phyloP scores from a whole-genome alignment of 2,888 invertebrate species.

The Dicycla oo region DNA sequence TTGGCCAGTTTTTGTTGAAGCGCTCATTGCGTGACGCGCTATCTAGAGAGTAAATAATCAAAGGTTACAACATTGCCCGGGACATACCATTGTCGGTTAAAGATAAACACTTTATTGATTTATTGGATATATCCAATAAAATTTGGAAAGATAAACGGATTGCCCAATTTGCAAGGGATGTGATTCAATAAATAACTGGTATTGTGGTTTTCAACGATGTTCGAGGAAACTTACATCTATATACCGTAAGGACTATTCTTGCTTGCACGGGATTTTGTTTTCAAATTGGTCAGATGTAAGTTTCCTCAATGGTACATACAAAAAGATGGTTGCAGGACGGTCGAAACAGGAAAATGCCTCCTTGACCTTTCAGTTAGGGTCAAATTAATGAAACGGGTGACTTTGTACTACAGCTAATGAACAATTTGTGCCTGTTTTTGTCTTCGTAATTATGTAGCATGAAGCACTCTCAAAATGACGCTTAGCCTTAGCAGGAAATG shows the following conservation, averaged over 20 bases:
- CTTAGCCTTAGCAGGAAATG: background rate
- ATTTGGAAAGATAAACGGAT: constrained; percentile 33
- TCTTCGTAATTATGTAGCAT: constrained; percentile 32
- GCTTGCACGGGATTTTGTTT: no score
- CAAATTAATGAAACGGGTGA: constrained; percentile 24
- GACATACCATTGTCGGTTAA: no score
- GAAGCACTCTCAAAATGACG: background rate
- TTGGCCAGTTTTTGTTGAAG: no score
- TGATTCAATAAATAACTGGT: constrained; percentile 31
- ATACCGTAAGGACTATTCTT: no score
- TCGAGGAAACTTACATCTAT: no score
- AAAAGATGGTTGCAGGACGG: background rate
- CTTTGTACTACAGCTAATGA: constrained; percentile 23
- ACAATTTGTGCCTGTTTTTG: constrained; percentile 22
- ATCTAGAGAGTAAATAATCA: no score
- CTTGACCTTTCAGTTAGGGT: constrained; percentile 1
- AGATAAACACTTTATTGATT: background rate
- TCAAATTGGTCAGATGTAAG: no score
- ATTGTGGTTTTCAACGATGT: background rate
- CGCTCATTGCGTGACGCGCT: no score
- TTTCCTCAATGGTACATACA: no score
- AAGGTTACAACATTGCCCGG: no score
- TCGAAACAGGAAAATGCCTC: constrained; percentile 9
- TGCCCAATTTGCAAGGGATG: constrained; percentile 15
- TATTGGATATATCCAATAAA: constrained; percentile 8